phyloP scores from a whole-genome alignment of 2,888 invertebrate genomes.

The Hemithea aestivaria region DNA sequence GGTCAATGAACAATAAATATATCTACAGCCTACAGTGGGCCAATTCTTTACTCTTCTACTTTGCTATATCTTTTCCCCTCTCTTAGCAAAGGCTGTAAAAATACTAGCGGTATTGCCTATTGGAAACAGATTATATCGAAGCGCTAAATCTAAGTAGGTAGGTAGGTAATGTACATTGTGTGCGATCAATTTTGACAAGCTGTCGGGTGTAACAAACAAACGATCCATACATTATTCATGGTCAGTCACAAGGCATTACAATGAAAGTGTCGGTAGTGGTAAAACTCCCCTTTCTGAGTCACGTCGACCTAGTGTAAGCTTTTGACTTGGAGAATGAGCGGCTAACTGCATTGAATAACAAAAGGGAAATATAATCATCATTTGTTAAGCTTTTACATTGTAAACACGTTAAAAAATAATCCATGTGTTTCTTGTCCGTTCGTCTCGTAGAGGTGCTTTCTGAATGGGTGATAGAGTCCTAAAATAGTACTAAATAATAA shows the following conservation, averaged over 20 bases:
- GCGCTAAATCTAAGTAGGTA: neutral
- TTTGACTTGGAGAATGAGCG: conserved; percentile 9
- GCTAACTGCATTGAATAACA: conserved; percentile 13
- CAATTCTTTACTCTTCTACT: too few species aligned
- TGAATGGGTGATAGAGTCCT: too few species aligned
- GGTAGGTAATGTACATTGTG: neutral
- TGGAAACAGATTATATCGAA: neutral
- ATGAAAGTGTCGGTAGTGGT: conserved; percentile 35
- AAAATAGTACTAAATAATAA: too few species aligned
- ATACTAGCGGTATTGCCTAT: too few species aligned
- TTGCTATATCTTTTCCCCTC: too few species aligned
- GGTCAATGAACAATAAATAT: too few species aligned
- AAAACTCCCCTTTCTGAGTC: conserved; percentile 33
- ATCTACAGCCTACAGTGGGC: too few species aligned
- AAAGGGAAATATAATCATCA: conserved; percentile 2
- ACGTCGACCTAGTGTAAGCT: conserved; percentile 14
- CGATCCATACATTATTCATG: conserved; percentile 42
- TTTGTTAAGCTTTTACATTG: too few species aligned
- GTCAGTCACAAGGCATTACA: conserved; percentile 27
- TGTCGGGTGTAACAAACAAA: conserved; percentile 44
- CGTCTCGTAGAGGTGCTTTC: too few species aligned
- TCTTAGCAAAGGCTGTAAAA: too few species aligned
- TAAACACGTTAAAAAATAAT: too few species aligned
- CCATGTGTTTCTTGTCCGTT: too few species aligned
- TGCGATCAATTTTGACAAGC: conserved; percentile 21